Evolutionary conservation across 2,888 invertebrate species (phyloP), one percentile per base, ranked within the genome.

Genomic region (Volucella inflata): DNA sequence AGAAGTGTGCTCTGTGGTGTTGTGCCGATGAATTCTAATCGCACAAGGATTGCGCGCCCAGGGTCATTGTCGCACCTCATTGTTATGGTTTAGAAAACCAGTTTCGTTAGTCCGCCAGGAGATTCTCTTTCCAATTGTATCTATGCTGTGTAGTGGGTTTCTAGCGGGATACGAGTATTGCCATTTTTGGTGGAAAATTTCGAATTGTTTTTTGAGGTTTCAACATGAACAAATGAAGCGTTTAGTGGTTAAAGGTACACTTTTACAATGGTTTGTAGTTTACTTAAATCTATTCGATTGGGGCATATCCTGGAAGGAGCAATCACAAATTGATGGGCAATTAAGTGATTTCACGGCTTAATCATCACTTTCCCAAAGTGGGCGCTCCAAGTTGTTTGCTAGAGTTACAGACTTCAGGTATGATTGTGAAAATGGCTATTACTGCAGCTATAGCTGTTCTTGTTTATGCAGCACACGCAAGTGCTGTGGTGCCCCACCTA

Each of bases 41-140:
- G 81, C 72, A 85, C 65, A 67, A 81, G 71, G 85, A 81, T 81
- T 76, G 55, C 62, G 50, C 62, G 81, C 85, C 81, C 71, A 71
- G 50, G 85, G 85, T 81, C 76, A 85, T 85, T 80, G 85, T 85
- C 85, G 76, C 85, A 85, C 85, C 85, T 85, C 81, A 85, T 81
- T 85, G 76, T 72, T 80, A 67, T 62, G 62, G 75, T 80, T 80
- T 65, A 59, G 84, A 76, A 76, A 65, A 53, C 11, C 57, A 42
- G 55, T 59, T 71, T 65, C 59, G 65, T 75, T 42, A 21, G 62
- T 78, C 50, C 62, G 64, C 30, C 30, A 30, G 30, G 6, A 30
- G 68, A 74, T 84, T 79, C 51, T 60, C 65, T 50, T 36, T 42
- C 36, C 21, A 30, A 8, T 4, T 38, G 42, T 9, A 48, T 30